These are phyloP conservation scores for Tragelaphus strepsiceros DNA, from an alignment of 2,113 vertebrate species.

Conservation along the genomic window DNA sequence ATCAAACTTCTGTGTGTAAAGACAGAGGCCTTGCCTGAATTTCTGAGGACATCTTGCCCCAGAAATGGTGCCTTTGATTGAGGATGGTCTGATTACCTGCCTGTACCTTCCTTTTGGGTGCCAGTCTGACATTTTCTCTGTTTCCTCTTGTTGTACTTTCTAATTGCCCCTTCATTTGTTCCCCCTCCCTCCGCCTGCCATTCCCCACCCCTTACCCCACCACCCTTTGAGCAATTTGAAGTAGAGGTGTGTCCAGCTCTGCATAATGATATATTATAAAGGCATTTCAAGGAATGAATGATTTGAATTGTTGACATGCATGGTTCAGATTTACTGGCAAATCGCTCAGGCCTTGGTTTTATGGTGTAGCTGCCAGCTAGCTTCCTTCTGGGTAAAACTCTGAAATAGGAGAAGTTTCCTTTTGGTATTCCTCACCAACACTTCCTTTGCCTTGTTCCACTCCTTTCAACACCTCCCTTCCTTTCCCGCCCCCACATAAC, in stretches of 20 bases:
- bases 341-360: background rate
- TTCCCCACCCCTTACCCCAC: background rate
- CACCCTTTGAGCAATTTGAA: background rate
- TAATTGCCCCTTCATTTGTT: background rate
- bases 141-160: background rate
- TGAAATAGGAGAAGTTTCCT: constrained; percentile 43
- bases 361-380: background rate
- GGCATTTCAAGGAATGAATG: constrained; percentile 40
- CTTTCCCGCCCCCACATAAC: background rate
- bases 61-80: background rate
- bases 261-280: background rate
- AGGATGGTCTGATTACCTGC: background rate
- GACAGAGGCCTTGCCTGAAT: background rate
- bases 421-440: background rate
- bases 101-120: background rate
- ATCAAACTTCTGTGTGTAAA: background rate
- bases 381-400: constrained; percentile 10
- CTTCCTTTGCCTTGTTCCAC: background rate
- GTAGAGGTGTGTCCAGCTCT: background rate
- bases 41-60: background rate
- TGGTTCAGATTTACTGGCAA: constrained; percentile 51
- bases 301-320: constrained; percentile 35
- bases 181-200: background rate
- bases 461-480: constrained; percentile 40
- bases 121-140: background rate